These are phyloP conservation scores for Sylvicola cinctus DNA, from an alignment of 2,888 invertebrate genomes.

Conservation along the genomic window DNA sequence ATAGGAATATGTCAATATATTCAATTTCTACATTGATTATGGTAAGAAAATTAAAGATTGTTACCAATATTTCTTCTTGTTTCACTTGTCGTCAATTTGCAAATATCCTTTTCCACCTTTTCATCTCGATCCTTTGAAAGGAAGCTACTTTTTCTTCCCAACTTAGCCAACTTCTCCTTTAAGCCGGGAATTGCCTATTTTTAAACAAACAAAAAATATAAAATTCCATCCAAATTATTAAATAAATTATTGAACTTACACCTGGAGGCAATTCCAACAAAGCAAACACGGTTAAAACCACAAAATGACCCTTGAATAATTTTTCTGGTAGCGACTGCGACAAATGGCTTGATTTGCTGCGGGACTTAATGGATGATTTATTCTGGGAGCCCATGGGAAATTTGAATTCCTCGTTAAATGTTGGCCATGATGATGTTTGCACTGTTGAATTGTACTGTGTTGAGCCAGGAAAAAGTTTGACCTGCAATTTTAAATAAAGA, in stretches of 20 bases:
- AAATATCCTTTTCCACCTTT: conserved; percentile 1
- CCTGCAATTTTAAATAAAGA: conserved; percentile 30
- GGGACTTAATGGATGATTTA: conserved; percentile 15
- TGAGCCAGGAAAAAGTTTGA: conserved; percentile 55
- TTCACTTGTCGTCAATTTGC: conserved; percentile 18
- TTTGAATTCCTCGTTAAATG: conserved; percentile 58
- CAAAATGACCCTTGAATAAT: conserved; percentile 23
- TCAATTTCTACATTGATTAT: background rate
- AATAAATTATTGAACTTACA: conserved; percentile 10
- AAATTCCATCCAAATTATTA: conserved; percentile 5
- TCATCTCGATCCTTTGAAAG: conserved; percentile 18
- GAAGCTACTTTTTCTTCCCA: conserved; percentile 20
- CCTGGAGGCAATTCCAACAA: conserved; percentile 22
- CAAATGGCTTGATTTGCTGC: conserved; percentile 8
- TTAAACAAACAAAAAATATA: conserved; percentile 17
- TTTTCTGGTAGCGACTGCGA: conserved; percentile 15
- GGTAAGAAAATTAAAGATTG: background rate
- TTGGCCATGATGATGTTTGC: conserved; percentile 58
- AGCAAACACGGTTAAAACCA: conserved; percentile 25
- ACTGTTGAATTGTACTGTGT: conserved; percentile 54
- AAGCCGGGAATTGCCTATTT: conserved; percentile 3
- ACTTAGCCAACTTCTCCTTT: conserved; percentile 6
- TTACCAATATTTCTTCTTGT: conserved; percentile 22
- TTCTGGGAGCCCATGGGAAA: conserved; percentile 34
- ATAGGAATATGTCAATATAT: no score